These are phyloP conservation scores for Brachionus paranguensis DNA, from an alignment of 1,140 invertebrate species.

Conservation along the genomic window DNA sequence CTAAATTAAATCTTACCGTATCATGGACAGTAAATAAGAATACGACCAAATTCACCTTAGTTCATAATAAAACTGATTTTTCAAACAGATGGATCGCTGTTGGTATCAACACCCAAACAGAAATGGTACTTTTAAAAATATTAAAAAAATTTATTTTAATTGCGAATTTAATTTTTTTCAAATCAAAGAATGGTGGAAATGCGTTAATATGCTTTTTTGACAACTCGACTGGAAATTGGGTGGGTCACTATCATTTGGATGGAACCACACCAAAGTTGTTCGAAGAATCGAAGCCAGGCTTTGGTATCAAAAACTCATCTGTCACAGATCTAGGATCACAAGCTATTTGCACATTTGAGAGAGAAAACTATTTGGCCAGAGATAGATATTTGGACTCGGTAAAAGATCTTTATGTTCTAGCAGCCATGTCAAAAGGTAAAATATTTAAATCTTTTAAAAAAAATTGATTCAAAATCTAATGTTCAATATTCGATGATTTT, in stretches of 20 bases:
- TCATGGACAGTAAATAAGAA: neutral
- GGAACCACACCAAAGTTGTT: neutral
- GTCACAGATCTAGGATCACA: neutral
- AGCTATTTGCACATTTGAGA: neutral
- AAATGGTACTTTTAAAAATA: neutral
- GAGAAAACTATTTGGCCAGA: neutral
- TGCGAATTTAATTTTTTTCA: too few relatives aligned
- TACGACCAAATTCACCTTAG: neutral
- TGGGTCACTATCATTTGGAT: neutral
- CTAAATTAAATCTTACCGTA: neutral
- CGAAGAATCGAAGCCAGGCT: neutral
- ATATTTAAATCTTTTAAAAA: too few relatives aligned
- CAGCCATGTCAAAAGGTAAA: neutral
- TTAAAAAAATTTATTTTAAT: neutral
- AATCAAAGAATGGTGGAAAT: neutral
- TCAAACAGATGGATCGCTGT: neutral
- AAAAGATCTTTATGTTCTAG: neutral
- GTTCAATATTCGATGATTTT: too few relatives aligned
- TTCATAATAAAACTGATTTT: neutral
- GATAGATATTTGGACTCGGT: neutral
- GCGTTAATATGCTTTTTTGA: neutral
- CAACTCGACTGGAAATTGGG: neutral
- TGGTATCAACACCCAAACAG: neutral
- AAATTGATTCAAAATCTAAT: too few relatives aligned
- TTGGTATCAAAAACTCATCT: neutral